Conservation (phyloP, 2,113 vertebrate species). For the Tetrao urogallus region DNA sequence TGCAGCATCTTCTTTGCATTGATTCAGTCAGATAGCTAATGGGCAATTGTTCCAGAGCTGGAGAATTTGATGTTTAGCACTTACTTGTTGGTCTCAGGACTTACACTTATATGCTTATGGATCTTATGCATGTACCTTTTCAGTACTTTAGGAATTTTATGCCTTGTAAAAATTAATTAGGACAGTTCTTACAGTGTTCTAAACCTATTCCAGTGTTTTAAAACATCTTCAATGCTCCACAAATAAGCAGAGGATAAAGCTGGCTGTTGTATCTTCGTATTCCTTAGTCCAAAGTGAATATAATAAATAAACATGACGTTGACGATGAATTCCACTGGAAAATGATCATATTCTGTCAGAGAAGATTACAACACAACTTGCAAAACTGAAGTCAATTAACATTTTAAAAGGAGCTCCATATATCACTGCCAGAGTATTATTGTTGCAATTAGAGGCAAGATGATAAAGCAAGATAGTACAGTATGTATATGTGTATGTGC, state of each 20-base stretch:
- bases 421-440: conserved; percentile 45
- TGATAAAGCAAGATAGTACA: conserved; percentile 49
- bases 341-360: conserved; percentile 37
- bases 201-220: not conserved
- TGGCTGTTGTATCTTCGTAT: not conserved
- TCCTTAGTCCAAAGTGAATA: not conserved
- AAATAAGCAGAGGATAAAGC: not conserved
- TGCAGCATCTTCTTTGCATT: not conserved
- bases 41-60: not conserved
- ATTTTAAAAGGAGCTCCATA: conserved; percentile 53
- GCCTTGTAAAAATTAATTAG: not conserved
- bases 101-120: not conserved
- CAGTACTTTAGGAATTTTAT: not conserved
- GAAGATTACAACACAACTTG: conserved; percentile 34
- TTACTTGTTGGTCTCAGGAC: not conserved
- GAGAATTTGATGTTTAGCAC: not conserved
- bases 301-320: not conserved
- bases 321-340: not conserved
- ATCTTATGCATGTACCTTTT: not conserved
- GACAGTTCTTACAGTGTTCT: not conserved
- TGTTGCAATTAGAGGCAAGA: conserved; percentile 61
- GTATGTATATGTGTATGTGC: not conserved
- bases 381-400: conserved; percentile 57
- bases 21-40: too few species aligned
- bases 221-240: not conserved